These are phyloP conservation scores for Cyclura pinguis DNA, from an alignment of 2,797 vertebrate genomes.

Conservation along the genomic window DNA sequence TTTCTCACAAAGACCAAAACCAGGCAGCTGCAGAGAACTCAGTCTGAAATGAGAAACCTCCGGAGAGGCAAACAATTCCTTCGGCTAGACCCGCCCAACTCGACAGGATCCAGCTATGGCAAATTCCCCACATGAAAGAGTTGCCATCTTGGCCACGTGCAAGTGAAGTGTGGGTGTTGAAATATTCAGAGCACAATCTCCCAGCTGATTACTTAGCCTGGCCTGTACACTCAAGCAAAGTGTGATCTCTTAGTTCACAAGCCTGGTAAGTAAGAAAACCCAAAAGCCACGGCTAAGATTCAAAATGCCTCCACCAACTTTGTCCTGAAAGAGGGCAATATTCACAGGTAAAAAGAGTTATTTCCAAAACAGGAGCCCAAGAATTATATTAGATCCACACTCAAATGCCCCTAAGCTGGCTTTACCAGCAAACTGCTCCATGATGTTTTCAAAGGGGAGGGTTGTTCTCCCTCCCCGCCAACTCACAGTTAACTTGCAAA, in stretches of 20 bases:
- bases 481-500: not conserved
- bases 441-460: not conserved
- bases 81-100: not conserved
- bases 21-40: not conserved
- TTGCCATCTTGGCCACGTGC: not conserved
- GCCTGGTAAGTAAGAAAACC: not conserved
- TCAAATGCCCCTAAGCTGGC: not conserved
- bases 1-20: not conserved
- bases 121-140: not conserved
- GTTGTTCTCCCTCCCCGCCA: not conserved
- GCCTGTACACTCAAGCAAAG: not conserved
- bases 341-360: not conserved
- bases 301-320: not conserved
- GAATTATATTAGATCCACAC: not conserved
- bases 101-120: not conserved
- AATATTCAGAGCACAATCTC: not conserved
- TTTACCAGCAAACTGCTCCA: not conserved
- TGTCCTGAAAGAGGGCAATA: not conserved
- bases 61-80: not conserved
- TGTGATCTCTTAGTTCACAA: not conserved
- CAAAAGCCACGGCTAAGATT: too few species aligned
- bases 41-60: rapidly evolving
- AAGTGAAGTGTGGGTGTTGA: rapidly evolving
- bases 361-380: not conserved
- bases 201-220: not conserved